Evolutionary conservation across 2,113 vertebrate genomes (phyloP), one percentile per base, ranked within the genome.

Genomic region (Limanda limanda): DNA sequence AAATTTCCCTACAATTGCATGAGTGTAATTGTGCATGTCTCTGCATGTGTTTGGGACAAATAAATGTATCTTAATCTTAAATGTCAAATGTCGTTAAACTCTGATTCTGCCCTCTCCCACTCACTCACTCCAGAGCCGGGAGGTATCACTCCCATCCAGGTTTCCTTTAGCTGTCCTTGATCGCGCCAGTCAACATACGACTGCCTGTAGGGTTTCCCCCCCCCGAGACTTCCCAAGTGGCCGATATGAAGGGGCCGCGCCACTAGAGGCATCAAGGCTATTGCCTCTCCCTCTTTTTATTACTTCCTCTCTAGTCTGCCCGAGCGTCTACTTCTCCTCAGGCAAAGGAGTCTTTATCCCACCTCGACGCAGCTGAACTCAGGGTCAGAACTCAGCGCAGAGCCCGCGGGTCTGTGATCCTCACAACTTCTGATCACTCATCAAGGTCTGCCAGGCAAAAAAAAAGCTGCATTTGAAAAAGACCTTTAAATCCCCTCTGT

Each of bases 391-490:
- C 74, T 72, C 79, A 70, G 73, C 80, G 45, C 37, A 65, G 75
- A 74, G 27, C 80, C 74, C 68, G 63, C 31, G 21, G 78, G 71
- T 63, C 67, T 91, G 74, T 87, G 76, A 89, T 90, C 74, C 84
- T 72, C 23, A 24, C 52, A 81, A 76, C 77, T 83, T 88, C 80
- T 90, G 85, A 92, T 92, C 86, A 81, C 58, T 87, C 76, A 90
- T 91, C 86, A 89, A 91, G 82, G 80, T 80, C 62, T 76, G 69
- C 55, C 55, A 56, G 74, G 67, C 48, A 51, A 6, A 6, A 31
- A 31, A 31, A 31, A 27, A 48, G 35, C 12, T 20, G 4, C 60
- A 88, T 81, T 78, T 83, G 35, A 81, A 88, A 86, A 82, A 73
- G 75, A 70, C 58, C 25, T n/a, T 76, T 60, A 74, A 83, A 76